Conservation (phyloP, 2,113 vertebrate genomes). For the Xenopus borealis region DNA sequence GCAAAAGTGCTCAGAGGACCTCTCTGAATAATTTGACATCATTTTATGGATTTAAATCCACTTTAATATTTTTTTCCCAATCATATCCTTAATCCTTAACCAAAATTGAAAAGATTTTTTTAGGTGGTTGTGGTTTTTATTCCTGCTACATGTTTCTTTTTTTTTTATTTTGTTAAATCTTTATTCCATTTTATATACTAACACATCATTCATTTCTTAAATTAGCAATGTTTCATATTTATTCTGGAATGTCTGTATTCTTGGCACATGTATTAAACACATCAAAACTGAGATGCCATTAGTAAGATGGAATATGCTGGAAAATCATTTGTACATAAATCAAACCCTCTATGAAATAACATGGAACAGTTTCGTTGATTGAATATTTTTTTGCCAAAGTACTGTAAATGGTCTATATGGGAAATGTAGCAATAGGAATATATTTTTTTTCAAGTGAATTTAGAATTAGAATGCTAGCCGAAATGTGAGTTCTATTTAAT, state of each 20-base stretch:
- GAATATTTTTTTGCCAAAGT: slow-evolving; percentile 44
- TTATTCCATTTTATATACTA: background rate
- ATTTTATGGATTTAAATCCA: too few species aligned
- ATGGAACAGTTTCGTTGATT: slow-evolving; percentile 17
- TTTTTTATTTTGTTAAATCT: background rate
- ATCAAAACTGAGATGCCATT: slow-evolving; percentile 47
- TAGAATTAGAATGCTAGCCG: too few species aligned
- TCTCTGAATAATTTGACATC: too few species aligned
- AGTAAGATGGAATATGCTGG: slow-evolving; percentile 45
- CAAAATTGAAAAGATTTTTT: background rate
- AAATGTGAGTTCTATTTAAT: too few species aligned
- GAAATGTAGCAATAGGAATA: background rate
- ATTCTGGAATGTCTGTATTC: slow-evolving; percentile 38
- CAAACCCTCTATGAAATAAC: slow-evolving; percentile 43
- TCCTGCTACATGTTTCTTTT: background rate
- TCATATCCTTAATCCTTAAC: background rate
- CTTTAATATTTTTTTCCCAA: too few species aligned
- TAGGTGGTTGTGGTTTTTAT: background rate
- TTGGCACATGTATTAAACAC: slow-evolving; percentile 48
- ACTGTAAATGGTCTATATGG: slow-evolving; percentile 54
- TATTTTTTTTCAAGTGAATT: too few species aligned
- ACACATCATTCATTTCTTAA: slow-evolving; percentile 40
- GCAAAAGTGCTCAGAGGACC: too few species aligned
- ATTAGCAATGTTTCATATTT: slow-evolving; percentile 53
- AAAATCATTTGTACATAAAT: slow-evolving; percentile 52